phyloP scores from a whole-genome alignment of 1,140 invertebrate genomes.

The Zaprionus taronus region DNA sequence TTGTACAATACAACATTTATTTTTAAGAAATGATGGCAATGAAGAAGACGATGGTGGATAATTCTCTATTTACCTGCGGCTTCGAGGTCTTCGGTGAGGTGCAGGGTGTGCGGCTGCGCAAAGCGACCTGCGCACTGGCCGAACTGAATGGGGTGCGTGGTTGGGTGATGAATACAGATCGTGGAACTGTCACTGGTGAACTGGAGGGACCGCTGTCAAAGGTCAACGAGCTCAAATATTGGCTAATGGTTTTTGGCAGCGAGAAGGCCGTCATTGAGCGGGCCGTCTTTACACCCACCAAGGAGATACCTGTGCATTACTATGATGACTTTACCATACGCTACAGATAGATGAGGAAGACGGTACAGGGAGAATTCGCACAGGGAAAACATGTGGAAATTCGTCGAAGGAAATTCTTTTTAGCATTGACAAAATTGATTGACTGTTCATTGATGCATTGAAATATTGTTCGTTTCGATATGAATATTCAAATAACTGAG shows the following conservation, averaged over 20 bases:
- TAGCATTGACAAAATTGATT: slow-evolving; percentile 34
- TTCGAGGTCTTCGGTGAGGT: slow-evolving; percentile 87
- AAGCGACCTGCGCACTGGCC: slow-evolving; percentile 87
- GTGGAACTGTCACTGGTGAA: slow-evolving; percentile 87
- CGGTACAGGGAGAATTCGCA: too few species aligned
- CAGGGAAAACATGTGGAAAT: neutral
- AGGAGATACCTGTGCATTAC: slow-evolving; percentile 58
- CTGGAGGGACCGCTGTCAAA: slow-evolving; percentile 86
- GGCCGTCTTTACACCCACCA: slow-evolving; percentile 85
- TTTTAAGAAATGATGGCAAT: slow-evolving; percentile 14
- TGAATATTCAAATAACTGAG: slow-evolving; percentile 23
- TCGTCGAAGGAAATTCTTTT: neutral
- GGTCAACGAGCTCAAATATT: slow-evolving; percentile 87
- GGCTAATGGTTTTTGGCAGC: slow-evolving; percentile 87
- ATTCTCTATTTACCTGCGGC: slow-evolving; percentile 76
- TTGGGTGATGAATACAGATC: slow-evolving; percentile 88
- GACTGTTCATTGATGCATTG: slow-evolving; percentile 21
- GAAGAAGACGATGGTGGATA: neutral
- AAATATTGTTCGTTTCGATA: neutral
- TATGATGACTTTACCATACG: slow-evolving; percentile 60
- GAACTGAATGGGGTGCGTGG: slow-evolving; percentile 86
- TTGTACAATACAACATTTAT: neutral
- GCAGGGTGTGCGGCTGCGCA: slow-evolving; percentile 86
- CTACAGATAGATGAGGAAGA: neutral
- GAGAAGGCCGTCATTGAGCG: slow-evolving; percentile 87